These are phyloP conservation scores for Plecturocebus donacophilus DNA, from an alignment of 2,113 vertebrate genomes.

Conservation along the genomic window DNA sequence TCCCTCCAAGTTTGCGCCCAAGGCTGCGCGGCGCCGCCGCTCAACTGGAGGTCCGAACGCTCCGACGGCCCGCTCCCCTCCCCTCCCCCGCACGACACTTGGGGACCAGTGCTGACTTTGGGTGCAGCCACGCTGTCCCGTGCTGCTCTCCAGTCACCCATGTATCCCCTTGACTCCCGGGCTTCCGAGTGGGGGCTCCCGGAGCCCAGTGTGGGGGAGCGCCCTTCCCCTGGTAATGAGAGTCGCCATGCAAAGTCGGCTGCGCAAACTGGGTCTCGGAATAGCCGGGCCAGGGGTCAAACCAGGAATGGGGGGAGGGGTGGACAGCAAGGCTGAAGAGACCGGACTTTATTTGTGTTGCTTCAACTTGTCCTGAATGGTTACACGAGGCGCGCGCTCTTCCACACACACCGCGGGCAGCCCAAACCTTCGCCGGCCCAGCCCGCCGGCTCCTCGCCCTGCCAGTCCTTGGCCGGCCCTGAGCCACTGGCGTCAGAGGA, in stretches of 20 bases:
- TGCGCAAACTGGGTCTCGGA: not conserved
- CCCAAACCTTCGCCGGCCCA: not conserved
- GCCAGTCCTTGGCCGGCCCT: not conserved
- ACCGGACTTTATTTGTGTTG: not conserved
- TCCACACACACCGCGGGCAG: not conserved
- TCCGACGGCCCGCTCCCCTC: not conserved
- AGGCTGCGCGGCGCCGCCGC: not conserved
- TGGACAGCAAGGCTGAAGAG: not conserved
- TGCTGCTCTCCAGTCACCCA: fast-evolving
- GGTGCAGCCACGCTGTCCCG: not conserved
- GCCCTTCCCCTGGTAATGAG: not conserved
- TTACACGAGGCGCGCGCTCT: not conserved
- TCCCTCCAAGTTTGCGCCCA: not conserved
- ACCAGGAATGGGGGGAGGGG: constrained; percentile 26
- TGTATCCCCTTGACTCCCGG: not conserved
- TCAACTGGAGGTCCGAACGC: not conserved
- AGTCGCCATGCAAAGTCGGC: not conserved
- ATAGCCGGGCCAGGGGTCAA: constrained; percentile 28
- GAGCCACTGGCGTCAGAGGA: constrained; percentile 18
- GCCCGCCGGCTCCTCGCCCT: not conserved
- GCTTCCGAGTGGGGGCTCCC: not conserved
- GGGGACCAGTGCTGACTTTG: not conserved
- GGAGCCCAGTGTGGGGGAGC: not conserved
- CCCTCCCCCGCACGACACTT: not conserved
- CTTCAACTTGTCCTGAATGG: constrained; percentile 36